Conservation (phyloP, 2,113 vertebrate species). For the Ophiodon elongatus region DNA sequence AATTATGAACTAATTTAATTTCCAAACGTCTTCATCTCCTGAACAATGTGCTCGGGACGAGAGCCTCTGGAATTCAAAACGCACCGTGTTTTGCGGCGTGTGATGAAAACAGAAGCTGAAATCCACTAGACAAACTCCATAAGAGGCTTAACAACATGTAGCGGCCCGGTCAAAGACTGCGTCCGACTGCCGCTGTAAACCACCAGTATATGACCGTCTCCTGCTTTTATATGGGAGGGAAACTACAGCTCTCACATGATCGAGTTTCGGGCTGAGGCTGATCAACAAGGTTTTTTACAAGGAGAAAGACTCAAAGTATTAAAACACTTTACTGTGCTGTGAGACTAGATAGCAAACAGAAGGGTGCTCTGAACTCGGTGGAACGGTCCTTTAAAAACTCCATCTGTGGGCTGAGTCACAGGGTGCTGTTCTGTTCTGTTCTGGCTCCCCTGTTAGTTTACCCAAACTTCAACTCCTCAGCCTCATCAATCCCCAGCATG, state of each 20-base stretch:
- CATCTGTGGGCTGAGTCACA: slow-evolving; percentile 24
- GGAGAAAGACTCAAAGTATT: slow-evolving; percentile 46
- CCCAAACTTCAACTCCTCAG: not conserved
- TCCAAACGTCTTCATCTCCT: not conserved
- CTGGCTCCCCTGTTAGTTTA: not conserved
- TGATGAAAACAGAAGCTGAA: slow-evolving; percentile 4
- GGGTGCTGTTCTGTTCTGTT: not conserved
- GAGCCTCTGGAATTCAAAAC: not conserved
- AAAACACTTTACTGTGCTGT: not conserved
- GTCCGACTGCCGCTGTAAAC: slow-evolving; percentile 23
- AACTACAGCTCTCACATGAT: slow-evolving; percentile 56
- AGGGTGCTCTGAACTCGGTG: not conserved
- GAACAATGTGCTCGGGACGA: not conserved
- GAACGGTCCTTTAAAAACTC: slow-evolving; percentile 20
- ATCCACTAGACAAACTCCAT: slow-evolving; percentile 35
- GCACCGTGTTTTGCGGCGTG: not conserved
- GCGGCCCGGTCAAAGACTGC: slow-evolving; percentile 39
- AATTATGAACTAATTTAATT: not conserved
- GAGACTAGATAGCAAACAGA: not conserved
- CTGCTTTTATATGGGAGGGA: slow-evolving; percentile 24
- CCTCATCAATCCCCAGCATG: not conserved
- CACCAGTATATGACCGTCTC: not conserved
- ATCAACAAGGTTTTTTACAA: slow-evolving; percentile 38
- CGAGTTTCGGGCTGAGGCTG: slow-evolving; percentile 1
- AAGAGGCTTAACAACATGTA: slow-evolving; percentile 40